A percentile compares a stretch with the other conserved stretches of the same genome.
Evolutionary conservation across 2,113 vertebrate genomes (phyloP).

Genomic region (Mixornis gularis): DNA sequence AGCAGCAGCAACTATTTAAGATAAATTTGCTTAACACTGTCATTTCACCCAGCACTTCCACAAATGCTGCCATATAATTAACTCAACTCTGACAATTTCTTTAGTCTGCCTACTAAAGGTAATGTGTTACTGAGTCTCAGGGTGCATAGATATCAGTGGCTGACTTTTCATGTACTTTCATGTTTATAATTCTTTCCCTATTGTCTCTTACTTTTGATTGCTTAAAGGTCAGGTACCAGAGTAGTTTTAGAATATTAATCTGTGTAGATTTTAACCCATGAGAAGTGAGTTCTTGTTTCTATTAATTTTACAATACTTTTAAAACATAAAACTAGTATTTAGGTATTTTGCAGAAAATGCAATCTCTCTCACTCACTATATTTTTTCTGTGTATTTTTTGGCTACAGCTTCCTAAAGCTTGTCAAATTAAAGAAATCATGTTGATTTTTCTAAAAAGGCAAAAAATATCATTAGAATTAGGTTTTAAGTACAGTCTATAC

Average conservation of each 20-base stretch:
- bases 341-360: not conserved
- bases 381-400: not conserved
- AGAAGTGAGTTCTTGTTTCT: not conserved
- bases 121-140: not conserved
- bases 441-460: not conserved
- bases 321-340: not conserved
- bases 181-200: not conserved
- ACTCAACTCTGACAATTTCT: not conserved
- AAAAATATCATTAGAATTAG: not conserved
- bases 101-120: not conserved
- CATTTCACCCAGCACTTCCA: not conserved
- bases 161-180: not conserved
- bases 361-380: accelerated
- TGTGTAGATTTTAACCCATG: not conserved
- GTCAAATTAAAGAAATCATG: not conserved
- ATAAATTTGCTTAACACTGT: not conserved
- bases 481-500: not conserved
- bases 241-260: not conserved
- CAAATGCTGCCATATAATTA: not conserved
- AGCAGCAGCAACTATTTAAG: not conserved
- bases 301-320: not conserved
- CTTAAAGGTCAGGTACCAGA: not conserved
- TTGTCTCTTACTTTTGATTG: not conserved
- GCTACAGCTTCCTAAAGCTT: not conserved
- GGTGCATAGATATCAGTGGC: too few relatives aligned